Percentiles rank a stretch among this genome's conserved stretches.
phyloP scores from a whole-genome alignment of 2,888 invertebrate species.

The Phrixothrix hirtus region DNA sequence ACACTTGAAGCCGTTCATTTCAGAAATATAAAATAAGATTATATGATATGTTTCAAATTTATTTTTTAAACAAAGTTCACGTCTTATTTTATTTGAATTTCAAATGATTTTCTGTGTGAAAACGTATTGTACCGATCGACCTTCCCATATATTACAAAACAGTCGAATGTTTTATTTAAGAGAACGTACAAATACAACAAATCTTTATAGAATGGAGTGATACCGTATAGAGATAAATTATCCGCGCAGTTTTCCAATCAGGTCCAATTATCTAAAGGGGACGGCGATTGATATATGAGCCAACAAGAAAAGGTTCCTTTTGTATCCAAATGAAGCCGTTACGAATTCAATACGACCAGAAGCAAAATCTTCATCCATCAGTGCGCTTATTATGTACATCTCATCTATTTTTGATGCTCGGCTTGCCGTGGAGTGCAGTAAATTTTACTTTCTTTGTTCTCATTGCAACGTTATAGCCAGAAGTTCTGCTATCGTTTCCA shows the following conservation, averaged over 20 bases:
- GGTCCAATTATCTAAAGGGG: constrained; percentile 3
- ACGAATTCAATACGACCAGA: constrained; percentile 22
- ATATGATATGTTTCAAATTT: too few relatives aligned
- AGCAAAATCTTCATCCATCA: constrained; percentile 25
- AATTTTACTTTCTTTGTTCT: constrained; percentile 24
- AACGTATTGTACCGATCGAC: too few relatives aligned
- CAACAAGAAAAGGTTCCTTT: constrained; percentile 7
- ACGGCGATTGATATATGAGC: constrained; percentile 12
- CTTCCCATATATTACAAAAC: too few relatives aligned
- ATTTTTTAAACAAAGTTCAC: too few relatives aligned
- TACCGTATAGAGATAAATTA: constrained; percentile 11
- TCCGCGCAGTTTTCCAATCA: constrained; percentile 12
- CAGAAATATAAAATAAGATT: too few relatives aligned
- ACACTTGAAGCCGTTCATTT: too few relatives aligned
- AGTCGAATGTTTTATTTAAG: too few relatives aligned
- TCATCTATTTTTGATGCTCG: constrained; percentile 27
- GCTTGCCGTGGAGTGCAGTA: constrained; percentile 24
- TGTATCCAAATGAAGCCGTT: constrained; percentile 19
- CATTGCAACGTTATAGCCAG: constrained; percentile 19
- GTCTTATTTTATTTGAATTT: too few relatives aligned
- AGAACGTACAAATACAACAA: too few relatives aligned
- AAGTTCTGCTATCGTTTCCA: constrained; percentile 11
- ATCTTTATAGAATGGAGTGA: too few relatives aligned
- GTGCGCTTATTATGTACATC: constrained; percentile 27
- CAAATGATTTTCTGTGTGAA: too few relatives aligned